Evolutionary conservation across 1,140 invertebrate genomes (phyloP), one percentile per base, ranked within the genome.

Genomic region (Diorhabda elongata): DNA sequence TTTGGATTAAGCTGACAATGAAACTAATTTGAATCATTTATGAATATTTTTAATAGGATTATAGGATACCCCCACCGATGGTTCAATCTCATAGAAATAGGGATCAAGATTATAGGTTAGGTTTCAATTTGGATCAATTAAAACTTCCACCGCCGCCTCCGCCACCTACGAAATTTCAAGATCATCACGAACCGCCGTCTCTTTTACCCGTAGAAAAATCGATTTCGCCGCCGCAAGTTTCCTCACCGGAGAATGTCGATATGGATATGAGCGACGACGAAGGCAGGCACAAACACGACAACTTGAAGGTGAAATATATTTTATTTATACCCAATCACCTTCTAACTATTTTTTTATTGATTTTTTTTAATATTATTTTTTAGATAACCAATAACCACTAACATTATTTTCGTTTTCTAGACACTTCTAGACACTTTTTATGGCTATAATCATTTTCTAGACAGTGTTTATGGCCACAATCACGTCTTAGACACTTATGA

Each of bases 221-320:
- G n/a, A 67, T 11, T 42, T 70, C 61, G 41, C 61, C 59, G 6
- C 11, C 72, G 73, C 41, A 75, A 3, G 73, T 80, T 58, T 87
- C 88, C 71, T 89, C 86, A 78, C 85, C 88, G 5, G 87, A 87
- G 74, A 87, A 84, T 72, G 85, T 90, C 45, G 89, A 91, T 68
- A 91, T 91, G 89, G 89, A 91, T 63, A 85, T 90, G 82, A 90
- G 88, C 41, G 89, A 90, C 70, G 89, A 90, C n/a, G 64, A 66
- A 58, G 41, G 43, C 3, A 4, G 42, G 45, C 9, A 44, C 9
- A 43, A 63, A n/a, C 44, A 41, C 6, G 61, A 63, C 5, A 66
- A 66, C 43, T 45, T 66, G 8, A 66, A 66, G 57, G 64, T 66
- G 41, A 47, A 41, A n/a, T 9, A 6, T 42, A 60, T 60, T 9